Evolutionary conservation across 2,113 vertebrate genomes (phyloP), one percentile per base, ranked within the genome.

Genomic region (Coregonus clupeaformis): DNA sequence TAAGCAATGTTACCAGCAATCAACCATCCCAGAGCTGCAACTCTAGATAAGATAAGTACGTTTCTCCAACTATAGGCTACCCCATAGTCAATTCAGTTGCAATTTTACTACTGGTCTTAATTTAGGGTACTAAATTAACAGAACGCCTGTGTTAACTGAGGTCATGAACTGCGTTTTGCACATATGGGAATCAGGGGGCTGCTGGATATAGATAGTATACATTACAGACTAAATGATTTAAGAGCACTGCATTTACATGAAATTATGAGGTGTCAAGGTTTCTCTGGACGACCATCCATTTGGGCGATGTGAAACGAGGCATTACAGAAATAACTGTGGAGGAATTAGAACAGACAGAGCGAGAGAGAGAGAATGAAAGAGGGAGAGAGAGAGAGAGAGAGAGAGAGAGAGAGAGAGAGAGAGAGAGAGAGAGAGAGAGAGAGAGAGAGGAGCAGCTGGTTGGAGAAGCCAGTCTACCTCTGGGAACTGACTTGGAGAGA

Each of bases 401-500:
- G 62, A n/a, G n/a, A n/a, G n/a, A n/a, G n/a, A n/a, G n/a, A n/a
- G n/a, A n/a, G n/a, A n/a, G n/a, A n/a, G n/a, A n/a, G n/a, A n/a
- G n/a, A n/a, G n/a, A n/a, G n/a, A n/a, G n/a, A 29, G 62, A 30
- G 63, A 64, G 25, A 16, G 62, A 64, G 62, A 30, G 27, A 20
- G 63, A 18, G 63, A 13, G 25, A 29, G 24, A 27, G 62, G 27
- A 83, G 72, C 77, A 83, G 78, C 72, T 77, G 78, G 64, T 74
- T 69, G 22, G 74, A 76, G 75, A 77, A 68, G 68, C 52, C 66
- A 47, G 7, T 68, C 72, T 63, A 36, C 71, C 71, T 77, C 45
- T 77, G 81, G 77, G 77, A 83, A 74, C 71, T 74, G 60, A 71
- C 74, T 74, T 65, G 71, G 55, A 80, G 64, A 72, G 63, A 80